These are phyloP conservation scores for Tanypteryx hageni DNA, from an alignment of 2,888 invertebrate species.

Conservation along the genomic window DNA sequence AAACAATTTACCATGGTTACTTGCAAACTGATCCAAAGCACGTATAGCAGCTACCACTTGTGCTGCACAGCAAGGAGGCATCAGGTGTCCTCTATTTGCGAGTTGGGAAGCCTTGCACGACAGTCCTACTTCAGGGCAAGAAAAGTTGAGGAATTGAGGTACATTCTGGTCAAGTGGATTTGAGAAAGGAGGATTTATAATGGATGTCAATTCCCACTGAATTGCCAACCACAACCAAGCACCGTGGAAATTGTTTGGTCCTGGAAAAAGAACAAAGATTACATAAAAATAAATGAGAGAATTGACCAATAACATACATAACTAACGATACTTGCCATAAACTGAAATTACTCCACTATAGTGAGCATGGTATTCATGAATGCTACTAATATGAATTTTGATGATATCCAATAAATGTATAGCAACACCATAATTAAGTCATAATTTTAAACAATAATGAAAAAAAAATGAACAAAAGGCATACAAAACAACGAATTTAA, in stretches of 20 bases:
- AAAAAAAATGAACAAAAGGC: too few species aligned
- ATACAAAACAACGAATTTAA: too few species aligned
- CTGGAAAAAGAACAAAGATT: neutral
- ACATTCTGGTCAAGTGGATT: neutral
- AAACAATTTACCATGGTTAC: constrained; percentile 66
- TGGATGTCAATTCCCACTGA: constrained; percentile 67
- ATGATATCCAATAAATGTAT: too few species aligned
- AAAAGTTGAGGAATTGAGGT: constrained; percentile 66
- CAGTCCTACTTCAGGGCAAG: constrained; percentile 69
- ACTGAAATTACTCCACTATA: too few species aligned
- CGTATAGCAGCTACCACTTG: constrained; percentile 69
- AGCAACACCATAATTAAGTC: too few species aligned
- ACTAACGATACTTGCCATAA: too few species aligned
- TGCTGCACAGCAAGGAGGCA: constrained; percentile 71
- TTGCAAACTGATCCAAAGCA: constrained; percentile 69
- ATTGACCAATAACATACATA: too few species aligned
- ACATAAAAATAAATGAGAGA: neutral
- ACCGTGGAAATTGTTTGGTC: constrained; percentile 62
- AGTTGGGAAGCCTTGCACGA: constrained; percentile 68
- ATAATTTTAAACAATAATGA: too few species aligned
- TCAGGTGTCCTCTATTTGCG: constrained; percentile 66
- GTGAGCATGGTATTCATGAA: too few species aligned
- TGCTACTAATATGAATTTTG: too few species aligned
- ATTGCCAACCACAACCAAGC: constrained; percentile 67
- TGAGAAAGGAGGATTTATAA: constrained; percentile 67